A percentile compares a stretch with the other conserved stretches of the same genome.
Evolutionary conservation across 1,140 invertebrate species (phyloP).

Genomic region (Drosophila grimshawi): DNA sequence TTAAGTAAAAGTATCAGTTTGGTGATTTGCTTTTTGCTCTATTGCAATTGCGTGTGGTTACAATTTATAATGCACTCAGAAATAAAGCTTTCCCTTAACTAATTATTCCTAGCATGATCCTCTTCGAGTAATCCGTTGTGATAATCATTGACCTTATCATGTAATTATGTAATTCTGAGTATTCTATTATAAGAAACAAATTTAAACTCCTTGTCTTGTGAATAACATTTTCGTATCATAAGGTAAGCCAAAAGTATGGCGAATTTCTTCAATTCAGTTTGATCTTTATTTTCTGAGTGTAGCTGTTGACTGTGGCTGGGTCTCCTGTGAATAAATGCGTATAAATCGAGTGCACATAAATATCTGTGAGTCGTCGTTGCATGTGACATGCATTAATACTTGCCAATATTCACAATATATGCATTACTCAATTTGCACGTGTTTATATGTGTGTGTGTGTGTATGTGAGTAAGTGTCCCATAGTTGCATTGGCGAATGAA

Average conservation of each 20-base stretch:
- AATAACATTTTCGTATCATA: too few species aligned
- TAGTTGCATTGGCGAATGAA: constrained; percentile 37
- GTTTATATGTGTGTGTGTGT: background rate
- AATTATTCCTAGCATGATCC: too few species aligned
- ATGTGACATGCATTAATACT: constrained; percentile 76
- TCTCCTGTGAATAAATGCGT: constrained; percentile 58
- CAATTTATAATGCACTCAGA: constrained; percentile 15
- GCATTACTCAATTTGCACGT: background rate
- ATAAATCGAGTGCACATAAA: constrained; percentile 49
- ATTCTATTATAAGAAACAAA: too few species aligned
- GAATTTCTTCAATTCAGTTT: too few species aligned
- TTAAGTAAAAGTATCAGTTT: constrained; percentile 33
- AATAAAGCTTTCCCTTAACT: too few species aligned
- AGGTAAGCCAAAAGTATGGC: too few species aligned
- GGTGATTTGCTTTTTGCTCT: constrained; percentile 1
- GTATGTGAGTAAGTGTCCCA: constrained; percentile 32
- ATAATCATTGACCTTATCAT: too few species aligned
- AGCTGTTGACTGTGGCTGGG: constrained; percentile 5
- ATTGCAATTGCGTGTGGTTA: constrained; percentile 12
- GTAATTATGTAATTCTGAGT: too few species aligned
- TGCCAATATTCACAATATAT: constrained; percentile 62
- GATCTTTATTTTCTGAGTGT: background rate
- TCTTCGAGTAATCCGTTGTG: too few species aligned
- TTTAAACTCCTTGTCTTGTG: too few species aligned
- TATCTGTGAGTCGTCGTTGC: constrained; percentile 41